A percentile compares a stretch with the other conserved stretches of the same genome.
phyloP scores from a whole-genome alignment of 2,113 vertebrate genomes.

The Gobio gobio region DNA sequence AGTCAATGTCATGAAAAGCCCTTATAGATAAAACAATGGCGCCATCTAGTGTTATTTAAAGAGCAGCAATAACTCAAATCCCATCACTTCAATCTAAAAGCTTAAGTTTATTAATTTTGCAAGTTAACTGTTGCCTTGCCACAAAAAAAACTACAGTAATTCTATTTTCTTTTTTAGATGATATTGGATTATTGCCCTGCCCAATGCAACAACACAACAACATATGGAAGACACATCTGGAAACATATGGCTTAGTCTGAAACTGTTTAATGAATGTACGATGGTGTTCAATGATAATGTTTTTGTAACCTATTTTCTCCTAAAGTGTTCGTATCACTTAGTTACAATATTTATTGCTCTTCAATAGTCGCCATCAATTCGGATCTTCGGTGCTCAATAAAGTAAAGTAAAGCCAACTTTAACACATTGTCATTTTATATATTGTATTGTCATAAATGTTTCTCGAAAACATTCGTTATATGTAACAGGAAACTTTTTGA shows the following conservation, averaged over 20 bases:
- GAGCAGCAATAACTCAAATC: neutral
- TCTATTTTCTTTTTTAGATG: no score
- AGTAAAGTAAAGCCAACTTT: neutral
- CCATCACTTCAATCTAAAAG: neutral
- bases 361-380: neutral
- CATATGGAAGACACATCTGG: neutral
- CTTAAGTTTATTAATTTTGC: neutral
- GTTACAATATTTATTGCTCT: neutral
- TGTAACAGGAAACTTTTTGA: neutral
- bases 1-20: neutral
- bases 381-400: neutral
- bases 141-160: neutral
- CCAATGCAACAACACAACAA: neutral
- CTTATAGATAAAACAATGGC: slow-evolving; percentile 12
- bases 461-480: neutral
- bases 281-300: neutral
- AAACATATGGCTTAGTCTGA: neutral
- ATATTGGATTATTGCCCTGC: neutral
- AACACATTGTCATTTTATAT: neutral
- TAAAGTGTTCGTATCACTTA: neutral
- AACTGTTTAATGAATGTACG: neutral
- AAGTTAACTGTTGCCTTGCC: neutral
- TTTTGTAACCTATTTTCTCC: neutral
- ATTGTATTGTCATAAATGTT: neutral
- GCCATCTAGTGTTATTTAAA: slow-evolving; percentile 36